Evolutionary conservation across 2,888 invertebrate genomes (phyloP).

Genomic region (Brachylomia viminalis): DNA sequence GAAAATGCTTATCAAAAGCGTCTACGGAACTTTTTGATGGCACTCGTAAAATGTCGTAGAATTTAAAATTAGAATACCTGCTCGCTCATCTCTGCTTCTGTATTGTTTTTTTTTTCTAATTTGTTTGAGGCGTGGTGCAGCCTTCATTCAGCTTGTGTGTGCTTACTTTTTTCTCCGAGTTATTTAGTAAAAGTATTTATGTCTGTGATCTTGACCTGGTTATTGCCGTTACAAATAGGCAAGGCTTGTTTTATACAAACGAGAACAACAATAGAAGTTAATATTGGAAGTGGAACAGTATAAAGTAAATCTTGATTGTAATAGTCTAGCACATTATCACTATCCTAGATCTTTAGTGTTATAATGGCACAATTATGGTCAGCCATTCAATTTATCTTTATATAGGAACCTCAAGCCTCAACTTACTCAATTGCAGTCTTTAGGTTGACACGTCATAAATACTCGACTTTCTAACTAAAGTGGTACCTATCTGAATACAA

Average conservation of each 20-base stretch:
- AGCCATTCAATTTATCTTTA: conserved; percentile 47
- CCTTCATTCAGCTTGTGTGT: not conserved
- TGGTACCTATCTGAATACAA: not conserved
- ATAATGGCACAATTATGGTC: conserved; percentile 31
- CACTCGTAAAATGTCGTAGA: conserved; percentile 38
- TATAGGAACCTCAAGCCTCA: conserved; percentile 9
- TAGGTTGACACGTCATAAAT: conserved; percentile 29
- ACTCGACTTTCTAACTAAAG: conserved; percentile 3
- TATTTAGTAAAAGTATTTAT: conserved; percentile 13
- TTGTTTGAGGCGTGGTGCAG: not conserved
- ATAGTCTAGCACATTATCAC: conserved; percentile 25
- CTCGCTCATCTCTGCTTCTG: not conserved
- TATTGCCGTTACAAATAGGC: conserved; percentile 27
- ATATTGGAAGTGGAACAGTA: conserved; percentile 7
- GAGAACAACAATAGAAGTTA: conserved; percentile 19
- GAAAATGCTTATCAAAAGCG: conserved; percentile 19
- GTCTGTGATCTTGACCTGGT: conserved; percentile 44
- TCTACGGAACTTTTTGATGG: conserved; percentile 39
- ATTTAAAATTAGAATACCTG: conserved; percentile 34
- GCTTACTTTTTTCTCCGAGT: not conserved
- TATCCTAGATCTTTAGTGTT: conserved; percentile 43
- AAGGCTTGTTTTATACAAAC: conserved; percentile 8
- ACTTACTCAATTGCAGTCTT: conserved; percentile 26
- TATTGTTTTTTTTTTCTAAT: conserved; percentile 9
- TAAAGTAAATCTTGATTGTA: conserved; percentile 40